Evolutionary conservation across 2,113 vertebrate genomes (phyloP), one percentile per base, ranked within the genome.

Genomic region (Dipodomys spectabilis): DNA sequence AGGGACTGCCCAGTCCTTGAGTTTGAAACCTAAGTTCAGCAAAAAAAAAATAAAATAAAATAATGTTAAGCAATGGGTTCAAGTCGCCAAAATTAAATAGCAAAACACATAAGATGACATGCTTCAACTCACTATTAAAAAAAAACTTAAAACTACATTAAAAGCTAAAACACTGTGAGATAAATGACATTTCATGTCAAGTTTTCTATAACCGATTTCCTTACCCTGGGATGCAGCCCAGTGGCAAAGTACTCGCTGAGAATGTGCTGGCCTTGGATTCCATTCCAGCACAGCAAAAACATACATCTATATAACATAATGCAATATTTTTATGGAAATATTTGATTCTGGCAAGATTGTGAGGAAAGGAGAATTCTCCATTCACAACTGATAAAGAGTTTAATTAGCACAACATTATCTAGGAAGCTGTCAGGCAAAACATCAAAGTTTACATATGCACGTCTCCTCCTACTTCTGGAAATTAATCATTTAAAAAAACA

Each of bases 401-500:
- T 87, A 93, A 94, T 79, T 79, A 95, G 62, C 62, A 62, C 32
- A 78, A 39, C 12, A 39, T 39, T 32, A 92, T 57, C 45, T 45
- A 77, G 73, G 84, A 95, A 91, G 64, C 73, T 91, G 87, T 69
- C 49, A 72, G 65, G 69, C 53, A 96, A 96, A 92, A 89, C 49
- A 93, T 87, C 90, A 81, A 83, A 90, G 85, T 74, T 94, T 71
- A 82, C 3, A 92, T 12, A 44, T 19, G 12, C 12, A 23, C 49
- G 86, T 35, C 62, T 90, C 64, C 18, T 82, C 64, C 18, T 82
- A 93, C 30, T 92, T 91, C 62, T 86, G 88, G 62, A 96, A 95
- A 91, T 72, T 86, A 94, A 95, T 86, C 80, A 79, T n/a, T n/a
- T 62, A 91, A 92, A 8, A 3, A 82, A 94, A 89, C 23, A 95